phyloP scores from a whole-genome alignment of 2,888 invertebrate species.

The Rhingia campestris region DNA sequence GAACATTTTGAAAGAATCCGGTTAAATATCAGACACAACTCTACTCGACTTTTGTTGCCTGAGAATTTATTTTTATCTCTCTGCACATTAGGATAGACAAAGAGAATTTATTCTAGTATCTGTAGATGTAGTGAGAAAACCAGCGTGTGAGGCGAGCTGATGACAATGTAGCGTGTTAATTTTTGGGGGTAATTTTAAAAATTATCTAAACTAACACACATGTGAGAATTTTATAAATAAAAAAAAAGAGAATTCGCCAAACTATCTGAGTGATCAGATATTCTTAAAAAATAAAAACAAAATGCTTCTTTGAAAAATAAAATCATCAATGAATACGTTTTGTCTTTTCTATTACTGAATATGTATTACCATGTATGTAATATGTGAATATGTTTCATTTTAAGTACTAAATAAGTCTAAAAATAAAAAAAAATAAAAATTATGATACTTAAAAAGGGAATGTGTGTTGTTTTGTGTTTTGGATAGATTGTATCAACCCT shows the following conservation, averaged over 20 bases:
- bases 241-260: slow-evolving; percentile 7
- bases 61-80: neutral
- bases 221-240: neutral
- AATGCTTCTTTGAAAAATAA: slow-evolving; percentile 43
- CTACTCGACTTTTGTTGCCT: neutral
- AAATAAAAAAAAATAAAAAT: slow-evolving; percentile 34
- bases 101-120: slow-evolving; percentile 38
- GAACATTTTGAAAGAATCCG: slow-evolving; percentile 4
- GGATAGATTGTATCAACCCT: too few relatives aligned
- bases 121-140: slow-evolving; percentile 30
- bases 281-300: slow-evolving; percentile 25
- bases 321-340: slow-evolving; percentile 1
- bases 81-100: slow-evolving; percentile 32
- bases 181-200: slow-evolving; percentile 43
- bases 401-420: slow-evolving; percentile 64
- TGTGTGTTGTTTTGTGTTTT: neutral
- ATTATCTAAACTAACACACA: slow-evolving; percentile 14
- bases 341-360: slow-evolving; percentile 62
- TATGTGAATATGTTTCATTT: slow-evolving; percentile 68
- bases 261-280: slow-evolving; percentile 47
- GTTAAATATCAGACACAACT: slow-evolving; percentile 16
- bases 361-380: slow-evolving; percentile 67
- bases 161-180: slow-evolving; percentile 24
- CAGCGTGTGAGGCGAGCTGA: neutral
- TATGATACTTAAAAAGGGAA: slow-evolving; percentile 61